Conservation (phyloP, 2,113 vertebrate genomes). For the Dipodomys merriami region DNA sequence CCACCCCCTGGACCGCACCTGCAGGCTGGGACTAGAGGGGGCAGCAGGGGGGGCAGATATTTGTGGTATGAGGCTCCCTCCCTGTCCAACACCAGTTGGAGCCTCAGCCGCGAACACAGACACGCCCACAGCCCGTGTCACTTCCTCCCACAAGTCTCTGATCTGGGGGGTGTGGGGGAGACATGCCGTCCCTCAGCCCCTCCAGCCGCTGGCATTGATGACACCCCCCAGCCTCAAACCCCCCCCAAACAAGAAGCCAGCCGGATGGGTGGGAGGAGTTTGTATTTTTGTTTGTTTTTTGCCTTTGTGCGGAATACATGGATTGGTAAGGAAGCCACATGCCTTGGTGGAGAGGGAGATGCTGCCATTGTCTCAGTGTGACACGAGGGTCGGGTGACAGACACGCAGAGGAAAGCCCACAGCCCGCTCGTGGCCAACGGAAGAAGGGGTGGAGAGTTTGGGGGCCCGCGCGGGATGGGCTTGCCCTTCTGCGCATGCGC, state of each 20-base stretch:
- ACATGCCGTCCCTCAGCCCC: no score
- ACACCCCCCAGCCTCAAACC: no score
- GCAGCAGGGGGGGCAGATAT: rapidly evolving
- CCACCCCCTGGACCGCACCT: no score
- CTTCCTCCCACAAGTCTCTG: conserved; percentile 53
- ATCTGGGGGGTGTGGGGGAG: no score
- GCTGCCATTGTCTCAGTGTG: conserved; percentile 60
- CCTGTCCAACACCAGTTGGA: no score
- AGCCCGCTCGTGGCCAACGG: conserved; percentile 45
- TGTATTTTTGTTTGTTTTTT: conserved; percentile 68
- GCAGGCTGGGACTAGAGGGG: neutral
- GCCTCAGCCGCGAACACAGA: no score
- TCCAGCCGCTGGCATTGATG: neutral
- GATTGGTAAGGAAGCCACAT: conserved; percentile 73
- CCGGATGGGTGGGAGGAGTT: conserved; percentile 66
- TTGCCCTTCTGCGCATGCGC: conserved; percentile 58
- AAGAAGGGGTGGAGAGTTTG: conserved; percentile 59
- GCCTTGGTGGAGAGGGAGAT: conserved; percentile 74
- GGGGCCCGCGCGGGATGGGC: neutral
- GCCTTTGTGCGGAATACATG: conserved; percentile 73
- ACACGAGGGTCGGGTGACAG: conserved; percentile 66
- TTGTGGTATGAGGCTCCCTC: no score
- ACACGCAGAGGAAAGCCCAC: conserved; percentile 71
- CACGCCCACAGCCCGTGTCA: neutral
- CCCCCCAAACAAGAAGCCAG: conserved; percentile 48